Conservation (phyloP, 2,113 vertebrate species). For the Zosterops hypoxanthus region DNA sequence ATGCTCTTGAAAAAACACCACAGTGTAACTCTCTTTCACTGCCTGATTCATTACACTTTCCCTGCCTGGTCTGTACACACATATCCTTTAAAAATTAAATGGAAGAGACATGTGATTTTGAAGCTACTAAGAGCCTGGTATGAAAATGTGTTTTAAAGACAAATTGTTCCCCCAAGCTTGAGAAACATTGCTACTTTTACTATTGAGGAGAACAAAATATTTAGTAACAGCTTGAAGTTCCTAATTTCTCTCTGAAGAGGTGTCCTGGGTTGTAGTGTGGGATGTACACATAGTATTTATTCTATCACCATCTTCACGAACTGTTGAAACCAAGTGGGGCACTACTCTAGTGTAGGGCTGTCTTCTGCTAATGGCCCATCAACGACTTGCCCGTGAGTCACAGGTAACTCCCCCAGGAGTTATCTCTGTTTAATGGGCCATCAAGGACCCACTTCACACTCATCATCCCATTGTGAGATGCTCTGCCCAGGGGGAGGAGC, state of each 20-base stretch:
- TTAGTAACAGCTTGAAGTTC: conserved; percentile 42
- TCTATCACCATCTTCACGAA: too few relatives aligned
- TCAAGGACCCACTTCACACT: too few relatives aligned
- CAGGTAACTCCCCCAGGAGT: too few relatives aligned
- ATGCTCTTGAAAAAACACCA: not conserved
- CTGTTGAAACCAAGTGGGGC: too few relatives aligned
- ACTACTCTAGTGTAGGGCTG: too few relatives aligned
- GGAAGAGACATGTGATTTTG: not conserved
- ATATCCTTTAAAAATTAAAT: not conserved
- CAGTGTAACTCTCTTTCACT: not conserved
- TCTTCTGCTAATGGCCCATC: too few relatives aligned
- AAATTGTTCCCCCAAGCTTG: not conserved
- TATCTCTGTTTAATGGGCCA: too few relatives aligned
- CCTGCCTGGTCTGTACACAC: not conserved
- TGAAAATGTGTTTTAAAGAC: not conserved
- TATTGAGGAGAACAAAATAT: not conserved
- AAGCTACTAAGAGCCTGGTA: not conserved
- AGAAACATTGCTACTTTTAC: not conserved
- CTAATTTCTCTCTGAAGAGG: conserved; percentile 1
- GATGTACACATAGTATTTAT: too few relatives aligned
- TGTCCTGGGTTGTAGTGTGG: not conserved
- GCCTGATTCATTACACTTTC: not conserved
- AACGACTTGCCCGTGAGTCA: too few relatives aligned
- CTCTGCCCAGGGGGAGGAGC: too few relatives aligned
- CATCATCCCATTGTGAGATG: too few relatives aligned